phyloP scores from a whole-genome alignment of 2,888 invertebrate species.

The Caenorhabditis becei region DNA sequence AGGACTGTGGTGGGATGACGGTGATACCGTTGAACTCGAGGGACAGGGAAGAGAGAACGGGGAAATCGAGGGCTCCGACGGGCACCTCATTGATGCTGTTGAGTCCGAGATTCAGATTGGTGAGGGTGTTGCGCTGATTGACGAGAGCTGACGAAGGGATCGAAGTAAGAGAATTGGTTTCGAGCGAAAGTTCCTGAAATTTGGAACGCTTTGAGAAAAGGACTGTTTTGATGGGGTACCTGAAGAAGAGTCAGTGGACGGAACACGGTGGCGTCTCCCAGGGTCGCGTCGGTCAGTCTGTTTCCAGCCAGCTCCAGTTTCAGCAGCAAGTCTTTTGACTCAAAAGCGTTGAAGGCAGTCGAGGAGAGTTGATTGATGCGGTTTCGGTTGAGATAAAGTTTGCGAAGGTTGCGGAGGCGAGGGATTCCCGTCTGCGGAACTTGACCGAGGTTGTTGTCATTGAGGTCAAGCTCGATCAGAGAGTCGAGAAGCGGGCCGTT shows the following conservation, averaged over 20 bases:
- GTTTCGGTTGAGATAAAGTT: conserved; percentile 80
- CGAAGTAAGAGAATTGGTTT: conserved; percentile 78
- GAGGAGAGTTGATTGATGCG: conserved; percentile 74
- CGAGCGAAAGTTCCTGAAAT: conserved; percentile 80
- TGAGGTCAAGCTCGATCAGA: conserved; percentile 80
- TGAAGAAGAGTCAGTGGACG: conserved; percentile 78
- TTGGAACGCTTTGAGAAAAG: no score
- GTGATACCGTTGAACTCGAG: conserved; percentile 81
- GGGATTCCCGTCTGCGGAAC: conserved; percentile 77
- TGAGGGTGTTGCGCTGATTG: conserved; percentile 76
- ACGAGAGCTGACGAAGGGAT: conserved; percentile 79
- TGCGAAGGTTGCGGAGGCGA: conserved; percentile 77
- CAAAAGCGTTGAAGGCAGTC: conserved; percentile 75
- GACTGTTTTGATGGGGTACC: conserved; percentile 60
- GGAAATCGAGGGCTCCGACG: conserved; percentile 81
- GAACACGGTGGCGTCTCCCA: conserved; percentile 77
- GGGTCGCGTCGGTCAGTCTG: conserved; percentile 75
- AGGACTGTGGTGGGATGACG: conserved; percentile 79
- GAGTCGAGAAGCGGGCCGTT: conserved; percentile 79
- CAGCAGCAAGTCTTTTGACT: conserved; percentile 74
- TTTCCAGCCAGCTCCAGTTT: conserved; percentile 81
- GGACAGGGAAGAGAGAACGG: conserved; percentile 79
- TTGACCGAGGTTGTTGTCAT: conserved; percentile 80
- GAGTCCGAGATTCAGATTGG: conserved; percentile 81
- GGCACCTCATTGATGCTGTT: conserved; percentile 79